These are phyloP conservation scores for Hylyphantes graminicola DNA, from an alignment of 1,140 invertebrate species.

Conservation along the genomic window DNA sequence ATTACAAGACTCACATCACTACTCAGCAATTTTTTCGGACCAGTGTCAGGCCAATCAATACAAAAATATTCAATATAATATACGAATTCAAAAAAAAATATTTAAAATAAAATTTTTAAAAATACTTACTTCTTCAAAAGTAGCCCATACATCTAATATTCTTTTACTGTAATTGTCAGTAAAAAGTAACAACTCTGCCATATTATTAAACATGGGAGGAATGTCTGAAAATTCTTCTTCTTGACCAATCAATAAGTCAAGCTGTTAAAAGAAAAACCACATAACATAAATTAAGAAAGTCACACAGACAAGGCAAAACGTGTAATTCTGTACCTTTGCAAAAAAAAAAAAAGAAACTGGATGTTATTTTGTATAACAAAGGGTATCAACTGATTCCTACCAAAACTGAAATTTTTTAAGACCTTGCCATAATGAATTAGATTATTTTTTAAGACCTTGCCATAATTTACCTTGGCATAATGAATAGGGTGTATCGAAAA, in stretches of 20 bases:
- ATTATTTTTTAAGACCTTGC: neutral
- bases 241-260: conserved; percentile 3
- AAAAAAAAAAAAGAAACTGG: neutral
- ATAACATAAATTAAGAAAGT: neutral
- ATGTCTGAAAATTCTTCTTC: neutral
- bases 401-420: neutral
- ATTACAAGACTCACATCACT: neutral
- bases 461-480: no score
- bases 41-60: neutral
- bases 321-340: neutral
- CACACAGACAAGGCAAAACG: neutral
- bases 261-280: conserved; percentile 7
- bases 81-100: neutral
- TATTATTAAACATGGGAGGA: neutral
- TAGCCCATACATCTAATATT: conserved; percentile 22
- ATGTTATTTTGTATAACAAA: no score
- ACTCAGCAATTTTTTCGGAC: neutral
- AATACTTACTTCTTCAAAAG: neutral
- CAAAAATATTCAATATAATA: neutral
- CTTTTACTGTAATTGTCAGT: conserved; percentile 12
- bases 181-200: neutral
- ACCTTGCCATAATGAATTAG: neutral
- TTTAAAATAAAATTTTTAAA: neutral
- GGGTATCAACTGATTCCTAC: no score
- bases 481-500: no score